phyloP scores from a whole-genome alignment of 1,140 invertebrate species.

The Atta texana region DNA sequence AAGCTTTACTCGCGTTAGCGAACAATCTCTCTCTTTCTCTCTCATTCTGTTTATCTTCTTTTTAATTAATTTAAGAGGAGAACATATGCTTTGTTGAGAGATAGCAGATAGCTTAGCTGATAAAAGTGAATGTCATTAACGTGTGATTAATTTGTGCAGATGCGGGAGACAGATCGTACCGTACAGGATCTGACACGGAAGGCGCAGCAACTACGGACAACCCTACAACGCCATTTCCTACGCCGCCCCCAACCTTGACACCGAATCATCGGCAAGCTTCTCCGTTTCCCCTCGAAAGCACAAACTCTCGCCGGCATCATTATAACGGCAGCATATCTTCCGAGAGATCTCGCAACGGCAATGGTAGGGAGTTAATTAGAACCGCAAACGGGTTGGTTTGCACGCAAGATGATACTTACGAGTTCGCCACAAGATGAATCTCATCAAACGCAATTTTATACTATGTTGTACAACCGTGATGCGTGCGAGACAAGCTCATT shows the following conservation, averaged over 20 bases:
- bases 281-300: slow-evolving; percentile 90
- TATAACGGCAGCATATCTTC: slow-evolving; percentile 83
- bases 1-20: too few relatives aligned
- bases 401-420: slow-evolving; percentile 65
- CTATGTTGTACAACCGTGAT: slow-evolving; percentile 15
- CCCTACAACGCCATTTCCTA: slow-evolving; percentile 85
- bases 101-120: background rate
- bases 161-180: slow-evolving; percentile 87
- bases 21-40: background rate
- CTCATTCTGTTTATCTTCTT: background rate
- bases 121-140: slow-evolving; percentile 31
- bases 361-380: slow-evolving; percentile 77
- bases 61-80: background rate
- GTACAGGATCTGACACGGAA: slow-evolving; percentile 88
- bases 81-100: slow-evolving; percentile 17
- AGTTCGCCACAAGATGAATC: slow-evolving; percentile 62
- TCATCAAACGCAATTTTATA: slow-evolving; percentile 59
- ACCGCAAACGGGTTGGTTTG: slow-evolving; percentile 53
- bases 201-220: slow-evolving; percentile 86
- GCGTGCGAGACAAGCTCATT: slow-evolving; percentile 29
- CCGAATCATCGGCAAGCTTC: slow-evolving; percentile 89
- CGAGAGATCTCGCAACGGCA: slow-evolving; percentile 80
- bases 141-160: slow-evolving; percentile 79
- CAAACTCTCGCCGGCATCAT: slow-evolving; percentile 87
- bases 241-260: slow-evolving; percentile 84